Evolutionary conservation across 2,113 vertebrate species (phyloP).

Genomic region (Cairina moschata): DNA sequence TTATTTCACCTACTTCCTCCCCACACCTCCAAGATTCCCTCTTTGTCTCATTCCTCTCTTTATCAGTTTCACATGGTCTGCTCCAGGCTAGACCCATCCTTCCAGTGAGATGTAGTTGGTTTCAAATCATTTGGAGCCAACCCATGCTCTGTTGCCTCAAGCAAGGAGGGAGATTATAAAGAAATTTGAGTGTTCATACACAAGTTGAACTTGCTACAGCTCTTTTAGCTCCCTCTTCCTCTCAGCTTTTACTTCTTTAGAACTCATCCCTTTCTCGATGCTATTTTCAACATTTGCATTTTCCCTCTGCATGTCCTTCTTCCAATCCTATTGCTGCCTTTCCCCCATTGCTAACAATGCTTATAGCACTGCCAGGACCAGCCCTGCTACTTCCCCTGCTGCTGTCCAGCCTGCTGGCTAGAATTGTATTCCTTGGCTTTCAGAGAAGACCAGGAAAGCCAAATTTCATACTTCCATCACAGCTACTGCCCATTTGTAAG

Average conservation of each 20-base stretch:
- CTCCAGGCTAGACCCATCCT: not conserved
- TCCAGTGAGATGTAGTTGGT: not conserved
- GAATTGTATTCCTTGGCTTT: not conserved
- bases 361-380: not conserved
- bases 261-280: not conserved
- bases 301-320: not conserved
- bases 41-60: not conserved
- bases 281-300: not conserved
- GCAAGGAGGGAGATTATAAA: not conserved
- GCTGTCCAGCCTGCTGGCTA: not conserved
- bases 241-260: not conserved
- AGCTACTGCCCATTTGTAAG: not conserved
- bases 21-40: not conserved
- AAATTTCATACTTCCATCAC: not conserved
- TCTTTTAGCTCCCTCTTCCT: not conserved
- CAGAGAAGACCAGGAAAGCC: not conserved
- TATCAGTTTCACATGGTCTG: not conserved
- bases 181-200: not conserved
- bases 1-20: not conserved
- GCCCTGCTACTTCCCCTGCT: not conserved
- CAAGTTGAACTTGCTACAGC: not conserved
- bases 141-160: not conserved
- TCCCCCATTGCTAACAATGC: not conserved
- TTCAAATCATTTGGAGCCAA: not conserved
- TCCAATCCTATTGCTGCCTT: not conserved